Conservation (phyloP, 2,888 invertebrate species). For the Tipula unca region DNA sequence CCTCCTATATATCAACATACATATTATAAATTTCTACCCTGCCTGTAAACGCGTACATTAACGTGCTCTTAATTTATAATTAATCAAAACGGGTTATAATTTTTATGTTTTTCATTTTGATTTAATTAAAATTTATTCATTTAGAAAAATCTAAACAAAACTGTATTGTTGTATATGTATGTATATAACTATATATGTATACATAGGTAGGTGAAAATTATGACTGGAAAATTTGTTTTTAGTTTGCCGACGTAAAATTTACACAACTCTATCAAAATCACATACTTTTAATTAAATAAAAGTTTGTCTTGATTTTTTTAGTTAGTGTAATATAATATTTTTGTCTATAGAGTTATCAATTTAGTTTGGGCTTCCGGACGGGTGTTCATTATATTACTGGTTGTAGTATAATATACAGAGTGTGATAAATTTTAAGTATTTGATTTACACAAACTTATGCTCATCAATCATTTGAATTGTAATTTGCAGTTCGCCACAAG, state of each 20-base stretch:
- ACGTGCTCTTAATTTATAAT: neutral
- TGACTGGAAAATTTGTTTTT: neutral
- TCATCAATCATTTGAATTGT: too few species aligned
- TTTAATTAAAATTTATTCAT: conserved; percentile 8
- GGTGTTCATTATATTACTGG: too few species aligned
- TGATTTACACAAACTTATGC: too few species aligned
- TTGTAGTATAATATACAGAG: too few species aligned
- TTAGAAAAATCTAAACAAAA: neutral
- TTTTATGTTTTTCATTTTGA: neutral
- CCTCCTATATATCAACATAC: neutral
- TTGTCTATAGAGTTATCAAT: neutral
- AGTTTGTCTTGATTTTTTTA: neutral
- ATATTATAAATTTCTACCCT: neutral
- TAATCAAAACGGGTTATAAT: neutral
- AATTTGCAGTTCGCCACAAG: too few species aligned
- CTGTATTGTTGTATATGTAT: neutral
- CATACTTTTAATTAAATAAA: neutral
- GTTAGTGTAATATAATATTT: neutral
- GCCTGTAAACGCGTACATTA: neutral
- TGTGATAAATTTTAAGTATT: too few species aligned
- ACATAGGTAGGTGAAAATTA: neutral
- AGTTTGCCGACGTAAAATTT: neutral
- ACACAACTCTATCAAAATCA: neutral
- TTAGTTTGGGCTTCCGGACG: too few species aligned
- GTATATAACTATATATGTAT: too few species aligned